These are phyloP conservation scores for Argyra leucocephala DNA, from an alignment of 2,888 invertebrate genomes.

Conservation along the genomic window DNA sequence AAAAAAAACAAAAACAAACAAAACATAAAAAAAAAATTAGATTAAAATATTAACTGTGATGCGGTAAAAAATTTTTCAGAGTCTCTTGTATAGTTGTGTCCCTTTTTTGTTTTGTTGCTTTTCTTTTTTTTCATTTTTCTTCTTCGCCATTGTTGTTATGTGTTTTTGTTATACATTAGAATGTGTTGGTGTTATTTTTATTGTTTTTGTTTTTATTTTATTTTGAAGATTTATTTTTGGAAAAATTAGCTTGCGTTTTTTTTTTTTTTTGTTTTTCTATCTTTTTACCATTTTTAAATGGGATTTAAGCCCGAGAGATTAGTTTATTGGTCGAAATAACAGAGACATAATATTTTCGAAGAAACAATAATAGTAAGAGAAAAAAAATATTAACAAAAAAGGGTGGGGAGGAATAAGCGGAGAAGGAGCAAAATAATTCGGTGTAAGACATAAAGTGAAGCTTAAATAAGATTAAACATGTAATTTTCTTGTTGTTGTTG, in stretches of 20 bases:
- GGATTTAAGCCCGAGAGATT: conserved; percentile 3
- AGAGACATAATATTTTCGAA: conserved; percentile 3
- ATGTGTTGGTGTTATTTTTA: background rate
- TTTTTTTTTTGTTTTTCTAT: background rate
- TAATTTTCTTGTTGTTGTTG: background rate
- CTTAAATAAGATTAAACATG: background rate
- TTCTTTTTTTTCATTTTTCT: too few species aligned
- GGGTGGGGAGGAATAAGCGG: background rate
- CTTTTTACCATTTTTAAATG: background rate
- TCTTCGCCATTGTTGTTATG: background rate
- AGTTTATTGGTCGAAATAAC: conserved; percentile 6
- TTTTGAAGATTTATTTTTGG: background rate
- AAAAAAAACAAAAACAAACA: too few species aligned
- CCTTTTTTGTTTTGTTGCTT: background rate
- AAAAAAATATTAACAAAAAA: background rate
- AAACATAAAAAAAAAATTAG: background rate
- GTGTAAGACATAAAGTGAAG: conserved; percentile 6
- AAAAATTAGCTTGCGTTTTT: background rate
- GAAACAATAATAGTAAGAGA: background rate
- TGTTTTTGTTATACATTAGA: too few species aligned
- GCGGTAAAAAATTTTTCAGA: conserved; percentile 11
- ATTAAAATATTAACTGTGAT: conserved; percentile 13
- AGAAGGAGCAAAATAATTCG: background rate
- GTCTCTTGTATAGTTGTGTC: background rate
- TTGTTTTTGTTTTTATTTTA: too few species aligned